A percentile compares a stretch with the other conserved stretches of the same genome.
Conservation (phyloP, 2,888 invertebrate species). For the Axea sp. region DNA sequence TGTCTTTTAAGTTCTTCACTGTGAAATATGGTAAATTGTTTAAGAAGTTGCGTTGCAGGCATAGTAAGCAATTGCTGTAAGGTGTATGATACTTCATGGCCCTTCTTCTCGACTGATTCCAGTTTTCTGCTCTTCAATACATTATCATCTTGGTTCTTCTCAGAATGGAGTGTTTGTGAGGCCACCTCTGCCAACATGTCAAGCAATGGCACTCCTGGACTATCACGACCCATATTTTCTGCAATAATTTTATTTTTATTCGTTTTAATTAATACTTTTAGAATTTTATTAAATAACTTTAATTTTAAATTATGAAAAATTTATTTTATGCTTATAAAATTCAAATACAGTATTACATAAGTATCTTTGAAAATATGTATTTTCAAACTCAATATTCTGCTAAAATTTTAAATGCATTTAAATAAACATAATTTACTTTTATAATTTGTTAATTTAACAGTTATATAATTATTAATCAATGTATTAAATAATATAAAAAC, state of each 20-base stretch:
- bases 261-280: no score
- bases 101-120: constrained; percentile 67
- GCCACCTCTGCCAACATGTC: constrained; percentile 82
- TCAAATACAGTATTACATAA: no score
- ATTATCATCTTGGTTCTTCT: constrained; percentile 69
- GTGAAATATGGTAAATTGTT: constrained; percentile 80
- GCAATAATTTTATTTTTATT: neutral
- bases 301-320: no score
- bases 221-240: constrained; percentile 74
- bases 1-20: constrained; percentile 81
- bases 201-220: constrained; percentile 76
- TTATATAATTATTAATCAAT: no score
- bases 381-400: no score
- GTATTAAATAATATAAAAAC: no score
- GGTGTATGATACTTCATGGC: constrained; percentile 66
- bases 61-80: constrained; percentile 74
- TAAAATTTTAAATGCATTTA: no score
- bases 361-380: no score
- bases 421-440: no score
- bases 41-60: constrained; percentile 80
- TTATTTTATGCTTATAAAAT: no score
- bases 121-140: constrained; percentile 63
- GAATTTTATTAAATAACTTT: no score
- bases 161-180: constrained; percentile 80
- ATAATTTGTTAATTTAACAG: no score